Evolutionary conservation across 2,888 invertebrate species (phyloP).

Genomic region (Pomacea canaliculata): DNA sequence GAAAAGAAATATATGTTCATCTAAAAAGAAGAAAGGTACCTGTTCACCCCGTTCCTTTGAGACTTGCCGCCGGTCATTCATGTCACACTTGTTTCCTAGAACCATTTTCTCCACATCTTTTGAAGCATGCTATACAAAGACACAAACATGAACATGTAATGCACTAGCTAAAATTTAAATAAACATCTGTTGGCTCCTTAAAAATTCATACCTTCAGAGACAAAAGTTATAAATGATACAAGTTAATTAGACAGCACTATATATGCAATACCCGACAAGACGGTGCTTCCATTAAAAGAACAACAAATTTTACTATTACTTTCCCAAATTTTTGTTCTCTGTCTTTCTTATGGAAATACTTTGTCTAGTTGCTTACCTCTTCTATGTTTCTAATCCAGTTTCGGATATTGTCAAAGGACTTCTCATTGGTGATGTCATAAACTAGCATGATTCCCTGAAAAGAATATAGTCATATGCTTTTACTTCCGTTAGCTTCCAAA

Average conservation of each 20-base stretch:
- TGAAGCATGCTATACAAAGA: slow-evolving; percentile 82
- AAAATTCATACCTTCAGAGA: neutral
- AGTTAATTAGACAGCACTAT: too few relatives aligned
- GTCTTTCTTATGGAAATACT: too few relatives aligned
- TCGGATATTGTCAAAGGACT: slow-evolving; percentile 98
- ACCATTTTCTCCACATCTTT: slow-evolving; percentile 99
- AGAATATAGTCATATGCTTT: neutral
- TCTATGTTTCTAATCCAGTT: slow-evolving; percentile 99
- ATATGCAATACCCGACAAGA: too few relatives aligned
- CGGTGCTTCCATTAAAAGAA: too few relatives aligned
- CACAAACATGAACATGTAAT: neutral
- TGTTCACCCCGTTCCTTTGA: slow-evolving; percentile 94
- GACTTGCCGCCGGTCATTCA: slow-evolving; percentile 94
- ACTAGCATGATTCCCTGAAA: slow-evolving; percentile 93
- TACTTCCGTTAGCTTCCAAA: neutral
- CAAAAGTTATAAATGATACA: too few relatives aligned
- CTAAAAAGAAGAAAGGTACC: slow-evolving; percentile 43
- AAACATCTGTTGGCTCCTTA: neutral
- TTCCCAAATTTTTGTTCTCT: too few relatives aligned
- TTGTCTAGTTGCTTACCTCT: slow-evolving; percentile 73
- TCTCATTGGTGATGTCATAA: slow-evolving; percentile 99
- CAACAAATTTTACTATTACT: too few relatives aligned
- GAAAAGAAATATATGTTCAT: too few relatives aligned
- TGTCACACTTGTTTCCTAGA: slow-evolving; percentile 97
- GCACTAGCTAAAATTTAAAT: neutral